phyloP scores from a whole-genome alignment of 2,888 invertebrate species.

The Agonopterix arenella region DNA sequence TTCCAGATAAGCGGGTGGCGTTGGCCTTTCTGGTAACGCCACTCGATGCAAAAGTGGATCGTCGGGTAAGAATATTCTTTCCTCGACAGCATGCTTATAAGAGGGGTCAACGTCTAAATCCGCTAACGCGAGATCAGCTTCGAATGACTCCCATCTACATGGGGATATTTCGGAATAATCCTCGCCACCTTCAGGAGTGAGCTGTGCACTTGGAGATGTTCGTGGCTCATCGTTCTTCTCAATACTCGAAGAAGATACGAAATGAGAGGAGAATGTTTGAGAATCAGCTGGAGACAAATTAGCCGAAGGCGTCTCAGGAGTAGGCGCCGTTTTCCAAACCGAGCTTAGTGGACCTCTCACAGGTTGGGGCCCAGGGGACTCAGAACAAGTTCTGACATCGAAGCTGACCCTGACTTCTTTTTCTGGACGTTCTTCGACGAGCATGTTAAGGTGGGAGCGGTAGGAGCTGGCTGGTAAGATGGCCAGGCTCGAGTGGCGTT shows the following conservation, averaged over 20 bases:
- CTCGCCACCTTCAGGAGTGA: conserved; percentile 75
- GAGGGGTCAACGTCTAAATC: conserved; percentile 79
- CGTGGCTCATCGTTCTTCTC: conserved; percentile 62
- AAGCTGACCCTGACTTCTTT: conserved; percentile 69
- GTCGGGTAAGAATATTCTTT: conserved; percentile 77
- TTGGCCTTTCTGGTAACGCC: conserved; percentile 74
- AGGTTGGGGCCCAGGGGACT: conserved; percentile 49
- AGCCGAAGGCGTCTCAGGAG: conserved; percentile 83
- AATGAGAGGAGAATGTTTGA: conserved; percentile 80
- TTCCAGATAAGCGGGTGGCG: conserved; percentile 73
- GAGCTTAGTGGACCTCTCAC: conserved; percentile 63
- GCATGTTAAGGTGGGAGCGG: conserved; percentile 67
- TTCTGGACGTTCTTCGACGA: conserved; percentile 63
- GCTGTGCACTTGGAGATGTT: conserved; percentile 75
- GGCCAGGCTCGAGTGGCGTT: conserved; percentile 65
- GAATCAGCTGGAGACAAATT: conserved; percentile 78
- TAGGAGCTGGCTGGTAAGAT: conserved; percentile 69
- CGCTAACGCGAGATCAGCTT: conserved; percentile 78
- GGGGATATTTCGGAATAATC: conserved; percentile 63
- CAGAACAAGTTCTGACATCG: conserved; percentile 54
- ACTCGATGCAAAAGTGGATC: conserved; percentile 74
- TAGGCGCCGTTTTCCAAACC: conserved; percentile 68
- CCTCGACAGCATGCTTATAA: conserved; percentile 79
- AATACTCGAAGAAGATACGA: conserved; percentile 72
- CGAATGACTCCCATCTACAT: conserved; percentile 79